Evolutionary conservation across 2,888 invertebrate genomes (phyloP).

Genomic region (Diarsia brunnea): DNA sequence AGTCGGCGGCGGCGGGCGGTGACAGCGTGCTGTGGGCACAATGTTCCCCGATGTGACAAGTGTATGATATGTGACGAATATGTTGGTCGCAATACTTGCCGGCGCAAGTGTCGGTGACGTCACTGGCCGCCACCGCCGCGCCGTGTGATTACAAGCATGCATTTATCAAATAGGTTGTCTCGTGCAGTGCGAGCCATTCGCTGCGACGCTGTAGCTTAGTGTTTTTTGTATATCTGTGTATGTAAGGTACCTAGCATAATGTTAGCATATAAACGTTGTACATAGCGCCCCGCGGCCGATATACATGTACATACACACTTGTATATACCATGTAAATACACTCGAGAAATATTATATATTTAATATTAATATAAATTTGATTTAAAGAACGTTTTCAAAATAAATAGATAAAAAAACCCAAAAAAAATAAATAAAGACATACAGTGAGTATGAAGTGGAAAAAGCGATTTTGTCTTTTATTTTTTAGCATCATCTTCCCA

Average conservation of each 20-base stretch:
- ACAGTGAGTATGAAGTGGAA: slow-evolving; percentile 89
- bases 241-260: slow-evolving; percentile 69
- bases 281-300: slow-evolving; percentile 72
- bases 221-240: slow-evolving; percentile 74
- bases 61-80: slow-evolving; percentile 44
- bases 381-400: slow-evolving; percentile 88
- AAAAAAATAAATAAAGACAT: slow-evolving; percentile 88
- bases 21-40: neutral
- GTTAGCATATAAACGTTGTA: slow-evolving; percentile 74
- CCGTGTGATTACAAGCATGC: slow-evolving; percentile 43
- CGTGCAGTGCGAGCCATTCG: slow-evolving; percentile 54
- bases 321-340: slow-evolving; percentile 89
- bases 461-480: slow-evolving; percentile 84
- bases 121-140: slow-evolving; percentile 20
- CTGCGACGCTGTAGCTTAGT: slow-evolving; percentile 55
- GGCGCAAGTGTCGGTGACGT: slow-evolving; percentile 12
- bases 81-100: slow-evolving; percentile 38
- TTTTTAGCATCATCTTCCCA: slow-evolving; percentile 54
- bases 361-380: slow-evolving; percentile 88
- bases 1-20: slow-evolving; percentile 23
- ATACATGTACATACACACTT: slow-evolving; percentile 72
- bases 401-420: slow-evolving; percentile 84
- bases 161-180: slow-evolving; percentile 63
- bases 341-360: slow-evolving; percentile 86
- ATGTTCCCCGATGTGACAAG: neutral